Evolutionary conservation across 2,888 invertebrate genomes (phyloP).

Genomic region (Leucozona laternaria): DNA sequence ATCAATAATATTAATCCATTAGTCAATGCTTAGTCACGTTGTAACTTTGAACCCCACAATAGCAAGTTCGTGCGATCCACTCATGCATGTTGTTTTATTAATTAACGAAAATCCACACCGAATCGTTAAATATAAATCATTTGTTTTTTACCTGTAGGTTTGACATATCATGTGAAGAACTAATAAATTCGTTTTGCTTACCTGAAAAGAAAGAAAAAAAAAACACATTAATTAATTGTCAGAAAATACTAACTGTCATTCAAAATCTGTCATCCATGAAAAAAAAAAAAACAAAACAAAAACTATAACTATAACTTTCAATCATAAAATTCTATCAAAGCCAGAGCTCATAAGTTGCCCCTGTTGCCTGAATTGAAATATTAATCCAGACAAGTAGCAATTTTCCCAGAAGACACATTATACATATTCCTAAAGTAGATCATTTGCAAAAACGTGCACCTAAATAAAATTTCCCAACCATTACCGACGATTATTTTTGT

Average conservation of each 20-base stretch:
- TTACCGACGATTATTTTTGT: background rate
- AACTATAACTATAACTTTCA: background rate
- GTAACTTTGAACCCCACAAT: no score
- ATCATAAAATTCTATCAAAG: background rate
- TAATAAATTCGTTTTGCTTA: slow-evolving; percentile 45
- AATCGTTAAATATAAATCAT: background rate
- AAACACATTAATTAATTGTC: slow-evolving; percentile 44
- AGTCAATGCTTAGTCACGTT: no score
- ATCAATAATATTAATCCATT: no score
- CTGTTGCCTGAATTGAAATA: slow-evolving; percentile 8
- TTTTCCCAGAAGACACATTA: background rate
- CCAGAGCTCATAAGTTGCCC: background rate
- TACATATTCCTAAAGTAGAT: slow-evolving; percentile 16
- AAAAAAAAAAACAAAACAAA: background rate
- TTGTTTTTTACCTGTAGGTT: slow-evolving; percentile 1
- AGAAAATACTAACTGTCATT: slow-evolving; percentile 32
- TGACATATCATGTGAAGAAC: background rate
- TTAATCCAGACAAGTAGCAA: slow-evolving; percentile 23
- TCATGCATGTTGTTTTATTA: no score
- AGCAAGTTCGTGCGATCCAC: no score
- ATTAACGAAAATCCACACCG: no score
- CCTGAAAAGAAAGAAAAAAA: slow-evolving; percentile 46
- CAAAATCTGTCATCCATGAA: slow-evolving; percentile 3
- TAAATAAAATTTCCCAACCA: slow-evolving; percentile 5
- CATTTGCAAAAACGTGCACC: slow-evolving; percentile 47